These are phyloP conservation scores for Napeogenes sylphis DNA, from an alignment of 2,888 invertebrate species.

Conservation along the genomic window DNA sequence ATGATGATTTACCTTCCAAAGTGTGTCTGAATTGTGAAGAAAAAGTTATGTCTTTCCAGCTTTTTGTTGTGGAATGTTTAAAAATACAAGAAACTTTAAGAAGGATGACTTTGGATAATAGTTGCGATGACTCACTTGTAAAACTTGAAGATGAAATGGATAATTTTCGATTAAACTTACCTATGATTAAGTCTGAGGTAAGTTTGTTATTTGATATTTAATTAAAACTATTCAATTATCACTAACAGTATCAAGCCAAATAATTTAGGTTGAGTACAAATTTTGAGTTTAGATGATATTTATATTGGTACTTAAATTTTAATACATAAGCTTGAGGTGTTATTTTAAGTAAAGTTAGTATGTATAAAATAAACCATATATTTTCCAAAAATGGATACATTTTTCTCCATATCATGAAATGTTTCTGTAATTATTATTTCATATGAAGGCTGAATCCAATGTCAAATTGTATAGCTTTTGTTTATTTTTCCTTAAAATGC, in stretches of 20 bases:
- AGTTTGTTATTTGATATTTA: not conserved
- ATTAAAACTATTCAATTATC: not conserved
- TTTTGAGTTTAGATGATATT: too few species aligned
- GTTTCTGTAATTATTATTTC: not conserved
- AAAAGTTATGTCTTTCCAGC: constrained; percentile 65
- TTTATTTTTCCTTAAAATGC: too few species aligned
- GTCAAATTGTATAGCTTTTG: not conserved
- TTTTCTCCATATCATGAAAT: too few species aligned
- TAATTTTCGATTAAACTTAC: constrained; percentile 31
- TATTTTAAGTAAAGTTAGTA: too few species aligned
- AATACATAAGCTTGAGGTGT: too few species aligned
- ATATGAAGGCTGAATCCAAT: not conserved
- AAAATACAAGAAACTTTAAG: constrained; percentile 60
- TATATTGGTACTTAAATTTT: too few species aligned
- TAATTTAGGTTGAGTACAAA: too few species aligned
- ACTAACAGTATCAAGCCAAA: too few species aligned
- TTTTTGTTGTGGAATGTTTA: constrained; percentile 65
- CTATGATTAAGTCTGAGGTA: constrained; percentile 60
- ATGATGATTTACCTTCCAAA: constrained; percentile 61
- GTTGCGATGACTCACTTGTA: constrained; percentile 36
- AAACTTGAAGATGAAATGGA: constrained; percentile 44
- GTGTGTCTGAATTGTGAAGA: constrained; percentile 69
- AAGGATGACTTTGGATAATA: constrained; percentile 43
- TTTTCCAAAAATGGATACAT: too few species aligned
- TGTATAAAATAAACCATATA: too few species aligned